A percentile compares a stretch with the other conserved stretches of the same genome.
Conservation (phyloP, 64 coral and sea anemone species). For the Montipora cactus region DNA sequence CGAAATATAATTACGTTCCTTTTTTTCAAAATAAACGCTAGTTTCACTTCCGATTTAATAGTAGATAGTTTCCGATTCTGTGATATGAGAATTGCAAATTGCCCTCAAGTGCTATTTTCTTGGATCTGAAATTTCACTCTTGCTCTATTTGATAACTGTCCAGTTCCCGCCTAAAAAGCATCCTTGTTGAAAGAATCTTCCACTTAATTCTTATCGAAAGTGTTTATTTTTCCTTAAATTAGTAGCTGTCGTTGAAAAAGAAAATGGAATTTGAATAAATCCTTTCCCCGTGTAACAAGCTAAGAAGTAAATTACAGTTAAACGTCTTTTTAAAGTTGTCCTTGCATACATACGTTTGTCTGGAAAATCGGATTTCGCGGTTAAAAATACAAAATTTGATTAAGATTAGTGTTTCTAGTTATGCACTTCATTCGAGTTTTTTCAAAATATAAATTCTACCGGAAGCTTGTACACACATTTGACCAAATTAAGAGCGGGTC, state of each 20-base stretch:
- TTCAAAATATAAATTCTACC: slow-evolving; percentile 22
- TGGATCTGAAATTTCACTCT: background rate
- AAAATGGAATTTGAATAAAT: slow-evolving; percentile 22
- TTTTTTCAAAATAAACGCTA: background rate
- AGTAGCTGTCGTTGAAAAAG: background rate
- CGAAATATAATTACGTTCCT: slow-evolving; percentile 5
- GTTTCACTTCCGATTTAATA: slow-evolving; percentile 26
- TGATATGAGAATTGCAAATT: background rate
- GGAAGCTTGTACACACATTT: background rate
- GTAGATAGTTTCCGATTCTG: slow-evolving; percentile 20
- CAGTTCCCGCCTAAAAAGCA: background rate
- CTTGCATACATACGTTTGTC: background rate
- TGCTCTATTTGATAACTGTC: background rate
- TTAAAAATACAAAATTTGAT: background rate
- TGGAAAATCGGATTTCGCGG: background rate
- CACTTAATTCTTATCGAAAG: background rate
- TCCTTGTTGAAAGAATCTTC: background rate
- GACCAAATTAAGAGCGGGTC: background rate
- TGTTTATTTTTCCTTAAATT: slow-evolving; percentile 3
- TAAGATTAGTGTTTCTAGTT: background rate
- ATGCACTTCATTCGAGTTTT: background rate
- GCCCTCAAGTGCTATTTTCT: slow-evolving; percentile 6
- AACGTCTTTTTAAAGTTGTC: background rate
- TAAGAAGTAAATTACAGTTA: background rate
- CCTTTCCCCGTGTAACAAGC: slow-evolving; percentile 14